These are phyloP conservation scores for Melanerpes aurifrons DNA, from an alignment of 2,113 vertebrate species.

Conservation along the genomic window DNA sequence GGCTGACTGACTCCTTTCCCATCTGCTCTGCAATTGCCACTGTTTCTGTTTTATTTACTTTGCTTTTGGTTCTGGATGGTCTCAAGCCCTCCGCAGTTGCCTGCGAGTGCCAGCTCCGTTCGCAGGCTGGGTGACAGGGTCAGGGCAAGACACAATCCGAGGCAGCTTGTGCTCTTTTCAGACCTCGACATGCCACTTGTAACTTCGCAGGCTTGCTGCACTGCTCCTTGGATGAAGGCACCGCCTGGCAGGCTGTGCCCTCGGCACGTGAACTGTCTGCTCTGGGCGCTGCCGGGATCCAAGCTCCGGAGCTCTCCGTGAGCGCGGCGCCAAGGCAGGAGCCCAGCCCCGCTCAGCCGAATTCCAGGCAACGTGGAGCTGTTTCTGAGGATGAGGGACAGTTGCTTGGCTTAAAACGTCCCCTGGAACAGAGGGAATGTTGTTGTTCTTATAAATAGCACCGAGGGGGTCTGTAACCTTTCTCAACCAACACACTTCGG, in stretches of 20 bases:
- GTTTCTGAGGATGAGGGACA: background rate
- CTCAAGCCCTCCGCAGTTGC: background rate
- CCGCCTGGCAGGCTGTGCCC: slow-evolving; percentile 24
- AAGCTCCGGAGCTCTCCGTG: background rate
- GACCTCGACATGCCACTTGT: background rate
- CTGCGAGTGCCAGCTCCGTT: background rate
- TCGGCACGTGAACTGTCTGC: background rate
- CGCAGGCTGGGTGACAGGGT: background rate
- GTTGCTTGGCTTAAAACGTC: background rate
- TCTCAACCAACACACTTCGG: background rate
- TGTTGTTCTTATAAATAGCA: background rate
- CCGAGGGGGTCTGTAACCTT: slow-evolving; percentile 7
- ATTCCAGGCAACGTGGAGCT: background rate
- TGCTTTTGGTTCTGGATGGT: background rate
- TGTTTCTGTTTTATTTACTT: background rate
- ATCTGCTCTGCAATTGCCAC: background rate
- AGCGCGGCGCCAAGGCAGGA: background rate
- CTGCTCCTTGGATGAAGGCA: background rate
- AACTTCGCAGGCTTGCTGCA: background rate
- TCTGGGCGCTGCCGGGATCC: background rate
- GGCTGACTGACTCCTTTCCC: background rate
- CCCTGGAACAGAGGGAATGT: background rate
- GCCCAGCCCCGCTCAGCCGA: background rate
- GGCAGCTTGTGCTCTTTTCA: background rate
- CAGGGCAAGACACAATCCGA: background rate